These are phyloP conservation scores for Drosophila hydei DNA, from an alignment of 1,140 invertebrate species.

Conservation along the genomic window DNA sequence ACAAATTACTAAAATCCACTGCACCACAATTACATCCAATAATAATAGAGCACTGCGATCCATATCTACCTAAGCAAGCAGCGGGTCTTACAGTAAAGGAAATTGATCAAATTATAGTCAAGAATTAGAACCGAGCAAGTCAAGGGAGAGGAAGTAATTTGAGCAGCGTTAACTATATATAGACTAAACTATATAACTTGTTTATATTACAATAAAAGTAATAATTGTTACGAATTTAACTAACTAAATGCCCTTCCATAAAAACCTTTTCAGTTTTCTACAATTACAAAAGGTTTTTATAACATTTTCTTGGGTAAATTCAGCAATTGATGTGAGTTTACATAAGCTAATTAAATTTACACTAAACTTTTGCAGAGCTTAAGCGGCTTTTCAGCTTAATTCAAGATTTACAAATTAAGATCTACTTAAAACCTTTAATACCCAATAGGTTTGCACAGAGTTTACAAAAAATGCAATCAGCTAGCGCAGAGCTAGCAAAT, in stretches of 20 bases:
- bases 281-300: too few species aligned
- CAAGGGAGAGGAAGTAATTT: conserved; percentile 1
- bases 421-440: conserved; percentile 6
- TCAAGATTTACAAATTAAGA: neutral
- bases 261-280: too few species aligned
- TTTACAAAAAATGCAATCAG: conserved; percentile 54
- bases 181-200: neutral
- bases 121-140: conserved; percentile 30
- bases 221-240: too few species aligned
- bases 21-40: conserved; percentile 34
- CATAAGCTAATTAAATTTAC: conserved; percentile 1
- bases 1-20: conserved; percentile 41
- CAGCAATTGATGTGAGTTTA: conserved; percentile 9
- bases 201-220: neutral
- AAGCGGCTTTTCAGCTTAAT: too few species aligned
- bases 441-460: neutral
- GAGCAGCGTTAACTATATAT: neutral
- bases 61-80: conserved; percentile 10
- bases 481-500: conserved; percentile 54
- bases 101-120: conserved; percentile 46
- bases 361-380: too few species aligned
- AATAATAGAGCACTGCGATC: conserved; percentile 40
- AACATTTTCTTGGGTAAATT: too few species aligned
- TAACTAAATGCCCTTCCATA: neutral
- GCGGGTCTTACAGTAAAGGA: conserved; percentile 11